Evolutionary conservation across 2,888 invertebrate genomes (phyloP), one percentile per base, ranked within the genome.

Genomic region (Camponotus fellah): DNA sequence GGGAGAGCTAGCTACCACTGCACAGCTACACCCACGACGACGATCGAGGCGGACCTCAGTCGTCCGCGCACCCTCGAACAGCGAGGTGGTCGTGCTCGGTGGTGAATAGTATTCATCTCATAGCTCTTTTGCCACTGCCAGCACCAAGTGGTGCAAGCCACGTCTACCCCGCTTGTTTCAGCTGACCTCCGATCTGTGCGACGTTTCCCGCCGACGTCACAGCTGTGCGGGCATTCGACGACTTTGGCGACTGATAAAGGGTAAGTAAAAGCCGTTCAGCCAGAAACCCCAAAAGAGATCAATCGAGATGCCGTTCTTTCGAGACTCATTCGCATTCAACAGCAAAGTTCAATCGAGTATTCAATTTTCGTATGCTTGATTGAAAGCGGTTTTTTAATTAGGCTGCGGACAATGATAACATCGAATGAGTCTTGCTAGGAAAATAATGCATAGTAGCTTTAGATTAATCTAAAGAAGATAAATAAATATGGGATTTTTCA

Each of bases 51-150:
- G 68, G 68, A 84, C 87, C 88, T 93, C 93, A 94, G 94, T 94
- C 92, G 94, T 92, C 89, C 94, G 93, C 94, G 94, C 94, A 93
- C 93, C 93, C 92, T 94, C 93, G 91, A 85, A 92, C 92, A 88
- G 93, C 86, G 92, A 94, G 94, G 92, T 93, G 89, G 88, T 92
- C 85, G 87, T 88, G 87, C 86, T 83, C 68, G 85, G 82, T 82
- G 49, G 81, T 66, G 84, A 53, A 34, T 56, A 62, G n/a, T 71
- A 49, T 49, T 17, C 68, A 40, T 58, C 40, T 85, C 68, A 3
- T 53, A 64, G 58, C 40, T 26, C 26, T 65, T 32, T 85, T 76
- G 4, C 40, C 71, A 21, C 62, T 79, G 49, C 80, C 71, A 79
- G 83, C 82, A 81, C 74, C 82, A 56, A 49, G 49, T 82, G 86